Percentiles rank a stretch among this genome's conserved stretches.
Evolutionary conservation across 2,888 invertebrate genomes (phyloP).

Genomic region (Sialis fuliginosa): DNA sequence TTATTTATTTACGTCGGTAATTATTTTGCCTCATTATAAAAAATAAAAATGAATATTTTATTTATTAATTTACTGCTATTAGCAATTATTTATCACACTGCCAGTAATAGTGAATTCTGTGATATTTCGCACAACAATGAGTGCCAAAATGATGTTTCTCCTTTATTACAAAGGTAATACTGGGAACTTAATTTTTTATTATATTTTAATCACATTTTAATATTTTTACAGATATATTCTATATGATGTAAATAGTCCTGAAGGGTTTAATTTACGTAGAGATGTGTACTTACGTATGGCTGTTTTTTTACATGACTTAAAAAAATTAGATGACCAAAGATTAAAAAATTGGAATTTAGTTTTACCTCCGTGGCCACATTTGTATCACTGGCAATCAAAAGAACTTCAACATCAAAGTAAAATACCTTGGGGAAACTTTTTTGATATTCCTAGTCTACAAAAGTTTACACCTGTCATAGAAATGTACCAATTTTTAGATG

Average conservation of each 20-base stretch:
- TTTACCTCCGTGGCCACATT: constrained; percentile 78
- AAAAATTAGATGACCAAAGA: constrained; percentile 25
- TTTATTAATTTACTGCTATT: no score
- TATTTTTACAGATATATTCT: constrained; percentile 56
- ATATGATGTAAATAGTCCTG: constrained; percentile 87
- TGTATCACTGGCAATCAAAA: constrained; percentile 75
- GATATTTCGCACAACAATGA: no score
- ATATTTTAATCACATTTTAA: no score
- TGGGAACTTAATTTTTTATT: no score
- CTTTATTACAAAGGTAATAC: no score
- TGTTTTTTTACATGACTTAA: constrained; percentile 54
- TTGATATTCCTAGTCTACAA: constrained; percentile 62
- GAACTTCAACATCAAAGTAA: constrained; percentile 35
- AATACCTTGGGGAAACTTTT: constrained; percentile 69
- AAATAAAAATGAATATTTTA: no score
- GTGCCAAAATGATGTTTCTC: no score
- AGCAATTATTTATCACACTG: no score
- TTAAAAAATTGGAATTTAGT: constrained; percentile 45
- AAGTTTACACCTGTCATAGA: constrained; percentile 75
- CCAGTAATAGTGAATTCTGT: no score
- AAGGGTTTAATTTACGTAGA: constrained; percentile 91
- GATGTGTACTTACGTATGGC: constrained; percentile 93
- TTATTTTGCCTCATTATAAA: no score
- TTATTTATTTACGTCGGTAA: no score
- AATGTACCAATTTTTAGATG: constrained; percentile 57